Percentiles rank a stretch among this genome's conserved stretches.
phyloP scores from a whole-genome alignment of 2,797 vertebrate species.

The Cirrhinus mrigala region DNA sequence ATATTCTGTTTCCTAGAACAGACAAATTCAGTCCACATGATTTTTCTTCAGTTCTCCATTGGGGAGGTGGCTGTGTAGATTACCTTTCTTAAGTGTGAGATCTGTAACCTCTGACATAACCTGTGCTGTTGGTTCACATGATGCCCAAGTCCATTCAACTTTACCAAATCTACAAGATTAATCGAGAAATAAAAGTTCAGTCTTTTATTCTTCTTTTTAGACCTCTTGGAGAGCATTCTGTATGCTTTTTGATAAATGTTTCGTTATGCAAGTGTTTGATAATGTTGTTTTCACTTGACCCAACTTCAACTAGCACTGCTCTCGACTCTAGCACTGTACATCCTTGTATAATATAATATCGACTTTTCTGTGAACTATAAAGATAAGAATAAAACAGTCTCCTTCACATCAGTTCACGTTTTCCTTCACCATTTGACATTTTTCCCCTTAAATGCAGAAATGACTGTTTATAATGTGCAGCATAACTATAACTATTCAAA shows the following conservation, averaged over 20 bases:
- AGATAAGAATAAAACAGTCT: background rate
- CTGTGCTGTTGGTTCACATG: background rate
- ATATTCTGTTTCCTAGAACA: background rate
- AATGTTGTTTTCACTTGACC: background rate
- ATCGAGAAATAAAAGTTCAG: background rate
- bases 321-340: background rate
- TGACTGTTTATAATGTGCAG: background rate
- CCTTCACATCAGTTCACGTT: background rate
- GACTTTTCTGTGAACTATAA: background rate
- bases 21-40: background rate
- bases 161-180: background rate
- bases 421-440: background rate
- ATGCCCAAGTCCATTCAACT: background rate
- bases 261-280: background rate
- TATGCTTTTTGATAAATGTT: background rate
- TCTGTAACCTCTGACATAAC: background rate
- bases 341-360: background rate
- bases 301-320: background rate
- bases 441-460: background rate
- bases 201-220: background rate
- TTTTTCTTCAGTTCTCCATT: background rate
- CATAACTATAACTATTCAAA: background rate
- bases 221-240: background rate
- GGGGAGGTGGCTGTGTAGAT: background rate
- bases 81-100: background rate